Conservation (phyloP, 1,140 invertebrate genomes). For the Yoshiicerus persimilis region DNA sequence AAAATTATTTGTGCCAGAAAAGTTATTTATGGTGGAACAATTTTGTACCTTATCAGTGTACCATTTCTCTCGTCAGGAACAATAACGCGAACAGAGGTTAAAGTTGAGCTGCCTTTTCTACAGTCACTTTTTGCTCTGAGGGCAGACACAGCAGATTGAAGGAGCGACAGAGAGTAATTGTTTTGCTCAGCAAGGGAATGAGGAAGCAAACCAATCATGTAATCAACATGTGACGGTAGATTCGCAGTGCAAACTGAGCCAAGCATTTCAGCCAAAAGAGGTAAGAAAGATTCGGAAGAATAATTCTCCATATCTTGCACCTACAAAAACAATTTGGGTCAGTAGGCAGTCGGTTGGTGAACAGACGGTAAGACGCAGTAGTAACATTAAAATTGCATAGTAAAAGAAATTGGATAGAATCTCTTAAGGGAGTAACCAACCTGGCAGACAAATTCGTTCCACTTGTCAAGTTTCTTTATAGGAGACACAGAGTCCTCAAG, state of each 20-base stretch:
- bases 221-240: conserved; percentile 47
- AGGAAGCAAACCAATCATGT: conserved; percentile 44
- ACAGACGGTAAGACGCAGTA: not conserved
- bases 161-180: conserved; percentile 47
- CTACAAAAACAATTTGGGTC: conserved; percentile 22
- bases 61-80: conserved; percentile 49
- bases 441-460: conserved; percentile 48
- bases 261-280: conserved; percentile 43
- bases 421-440: conserved; percentile 25
- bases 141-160: conserved; percentile 43
- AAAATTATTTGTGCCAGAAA: not conserved
- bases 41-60: conserved; percentile 45
- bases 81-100: conserved; percentile 44
- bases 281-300: conserved; percentile 45
- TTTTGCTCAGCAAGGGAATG: conserved; percentile 44
- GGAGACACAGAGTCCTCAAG: conserved; percentile 44
- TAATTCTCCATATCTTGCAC: conserved; percentile 49
- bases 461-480: conserved; percentile 46
- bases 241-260: conserved; percentile 34
- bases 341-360: not conserved
- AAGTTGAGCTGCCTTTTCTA: conserved; percentile 41
- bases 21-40: no score
- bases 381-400: not conserved
- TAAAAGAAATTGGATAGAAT: not conserved
- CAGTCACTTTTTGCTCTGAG: conserved; percentile 28